A percentile compares a stretch with the other conserved stretches of the same genome.
These are phyloP conservation scores for Clarias batrachus DNA, from an alignment of 2,113 vertebrate species.

Conservation along the genomic window DNA sequence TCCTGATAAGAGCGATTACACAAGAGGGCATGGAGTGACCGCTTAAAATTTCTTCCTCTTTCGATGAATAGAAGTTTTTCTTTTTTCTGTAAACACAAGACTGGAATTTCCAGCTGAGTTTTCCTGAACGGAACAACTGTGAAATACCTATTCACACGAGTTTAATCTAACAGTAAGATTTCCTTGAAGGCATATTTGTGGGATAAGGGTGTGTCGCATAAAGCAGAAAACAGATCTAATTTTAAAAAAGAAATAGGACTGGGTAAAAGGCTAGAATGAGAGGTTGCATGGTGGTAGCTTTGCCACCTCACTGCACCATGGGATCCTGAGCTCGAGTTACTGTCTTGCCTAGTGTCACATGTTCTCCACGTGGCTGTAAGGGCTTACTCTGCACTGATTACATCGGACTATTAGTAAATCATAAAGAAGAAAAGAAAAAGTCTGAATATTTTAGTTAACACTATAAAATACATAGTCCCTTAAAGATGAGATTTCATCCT, in stretches of 20 bases:
- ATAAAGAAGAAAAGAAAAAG: not conserved
- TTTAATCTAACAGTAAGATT: not conserved
- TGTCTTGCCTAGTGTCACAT: not conserved
- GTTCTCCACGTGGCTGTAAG: not conserved
- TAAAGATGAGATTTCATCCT: not conserved
- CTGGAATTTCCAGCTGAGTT: not conserved
- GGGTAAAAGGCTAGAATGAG: not conserved
- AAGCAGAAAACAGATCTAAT: not conserved
- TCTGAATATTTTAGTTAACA: not conserved
- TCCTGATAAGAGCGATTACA: not conserved
- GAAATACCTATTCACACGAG: not conserved
- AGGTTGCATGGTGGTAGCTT: not conserved
- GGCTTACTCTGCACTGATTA: not conserved
- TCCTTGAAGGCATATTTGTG: not conserved
- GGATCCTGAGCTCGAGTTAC: not conserved
- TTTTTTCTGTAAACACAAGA: not conserved
- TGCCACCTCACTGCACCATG: not conserved
- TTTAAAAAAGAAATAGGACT: not conserved
- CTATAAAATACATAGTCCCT: not conserved
- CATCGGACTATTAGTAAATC: not conserved
- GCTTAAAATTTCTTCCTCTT: not conserved
- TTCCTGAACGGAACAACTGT: not conserved
- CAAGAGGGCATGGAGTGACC: not conserved
- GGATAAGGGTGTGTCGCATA: not conserved
- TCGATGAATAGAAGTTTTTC: not conserved